Evolutionary conservation across 2,797 vertebrate genomes (phyloP).

Genomic region (Okamejei kenojei): DNA sequence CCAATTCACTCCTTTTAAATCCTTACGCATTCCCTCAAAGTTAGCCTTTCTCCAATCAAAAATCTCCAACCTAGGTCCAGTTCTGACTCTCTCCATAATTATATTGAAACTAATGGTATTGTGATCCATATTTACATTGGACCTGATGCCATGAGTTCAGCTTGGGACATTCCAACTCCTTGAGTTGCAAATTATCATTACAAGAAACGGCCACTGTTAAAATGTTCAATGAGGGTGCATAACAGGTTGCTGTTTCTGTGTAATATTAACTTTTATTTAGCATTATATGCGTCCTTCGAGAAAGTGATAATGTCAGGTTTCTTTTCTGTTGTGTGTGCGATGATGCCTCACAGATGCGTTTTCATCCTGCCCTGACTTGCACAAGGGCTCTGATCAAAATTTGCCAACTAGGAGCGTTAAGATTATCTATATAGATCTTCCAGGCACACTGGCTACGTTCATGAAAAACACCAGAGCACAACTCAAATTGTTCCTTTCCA

Average conservation of each 20-base stretch:
- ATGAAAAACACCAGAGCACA: neutral
- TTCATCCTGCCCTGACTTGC: neutral
- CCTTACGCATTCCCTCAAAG: too few species aligned
- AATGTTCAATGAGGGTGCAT: neutral
- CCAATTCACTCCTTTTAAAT: too few species aligned
- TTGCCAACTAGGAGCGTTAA: too few species aligned
- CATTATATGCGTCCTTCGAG: too few species aligned
- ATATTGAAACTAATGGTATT: too few species aligned
- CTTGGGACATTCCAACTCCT: neutral
- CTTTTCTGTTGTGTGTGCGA: too few species aligned
- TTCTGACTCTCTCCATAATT: too few species aligned
- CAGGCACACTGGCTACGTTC: neutral
- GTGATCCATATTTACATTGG: neutral
- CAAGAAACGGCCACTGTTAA: neutral
- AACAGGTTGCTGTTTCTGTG: neutral
- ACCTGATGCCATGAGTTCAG: too few species aligned
- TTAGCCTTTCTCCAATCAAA: too few species aligned
- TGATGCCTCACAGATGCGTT: neutral
- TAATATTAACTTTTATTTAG: too few species aligned
- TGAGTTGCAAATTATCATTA: neutral
- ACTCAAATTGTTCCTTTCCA: neutral
- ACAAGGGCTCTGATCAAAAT: neutral
- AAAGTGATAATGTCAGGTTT: too few species aligned
- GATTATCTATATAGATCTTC: neutral
- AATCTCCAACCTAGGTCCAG: too few species aligned